A percentile compares a stretch with the other conserved stretches of the same genome.
Conservation (phyloP, 2,113 vertebrate genomes). For the Diphyllodes magnificus region DNA sequence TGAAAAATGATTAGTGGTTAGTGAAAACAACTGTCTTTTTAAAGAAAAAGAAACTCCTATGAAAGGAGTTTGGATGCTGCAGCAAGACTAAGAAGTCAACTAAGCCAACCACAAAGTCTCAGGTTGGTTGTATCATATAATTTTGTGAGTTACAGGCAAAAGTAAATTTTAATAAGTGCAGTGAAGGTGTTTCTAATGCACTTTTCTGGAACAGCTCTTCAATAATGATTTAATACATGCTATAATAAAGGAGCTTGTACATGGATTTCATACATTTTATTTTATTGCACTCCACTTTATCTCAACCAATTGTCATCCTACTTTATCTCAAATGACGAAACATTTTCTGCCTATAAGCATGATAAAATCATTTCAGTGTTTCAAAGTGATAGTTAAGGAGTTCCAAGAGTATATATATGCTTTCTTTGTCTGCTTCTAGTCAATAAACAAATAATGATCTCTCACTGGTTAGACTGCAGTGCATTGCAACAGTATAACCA, state of each 20-base stretch:
- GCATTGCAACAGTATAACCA: background rate
- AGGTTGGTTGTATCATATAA: background rate
- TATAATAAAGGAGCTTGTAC: background rate
- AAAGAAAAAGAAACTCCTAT: slow-evolving; percentile 23
- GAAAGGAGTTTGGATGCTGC: background rate
- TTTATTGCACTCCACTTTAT: slow-evolving; percentile 25
- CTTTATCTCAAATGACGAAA: background rate
- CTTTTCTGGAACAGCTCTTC: background rate
- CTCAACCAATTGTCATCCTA: background rate
- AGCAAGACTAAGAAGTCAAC: background rate
- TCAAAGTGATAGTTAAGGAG: slow-evolving; percentile 7
- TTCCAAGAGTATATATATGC: background rate
- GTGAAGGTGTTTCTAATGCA: background rate
- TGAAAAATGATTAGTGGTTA: slow-evolving; percentile 60
- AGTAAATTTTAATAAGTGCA: background rate
- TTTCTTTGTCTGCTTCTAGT: background rate
- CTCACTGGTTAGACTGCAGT: background rate
- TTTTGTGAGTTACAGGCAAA: background rate
- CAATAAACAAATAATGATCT: background rate
- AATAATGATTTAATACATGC: background rate
- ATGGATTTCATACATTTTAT: slow-evolving; percentile 14
- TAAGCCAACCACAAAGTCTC: background rate
- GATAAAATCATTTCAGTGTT: slow-evolving; percentile 1
- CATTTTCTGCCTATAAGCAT: background rate
- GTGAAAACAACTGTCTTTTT: slow-evolving; percentile 62